These are phyloP conservation scores for Dynastes maya DNA, from an alignment of 2,888 invertebrate species.

Conservation along the genomic window DNA sequence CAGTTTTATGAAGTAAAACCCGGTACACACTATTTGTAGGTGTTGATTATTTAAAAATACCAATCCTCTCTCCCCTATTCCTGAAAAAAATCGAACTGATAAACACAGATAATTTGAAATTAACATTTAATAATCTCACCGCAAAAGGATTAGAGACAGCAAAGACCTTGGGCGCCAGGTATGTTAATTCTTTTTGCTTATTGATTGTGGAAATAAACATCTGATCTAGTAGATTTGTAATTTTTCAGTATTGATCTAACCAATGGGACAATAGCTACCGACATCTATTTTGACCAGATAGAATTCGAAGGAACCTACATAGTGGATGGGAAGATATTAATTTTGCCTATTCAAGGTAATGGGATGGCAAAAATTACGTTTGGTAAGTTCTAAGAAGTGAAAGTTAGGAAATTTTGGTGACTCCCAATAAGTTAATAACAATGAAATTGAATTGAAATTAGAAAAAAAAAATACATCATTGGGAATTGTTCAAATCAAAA, in stretches of 20 bases:
- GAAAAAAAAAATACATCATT: too few species aligned
- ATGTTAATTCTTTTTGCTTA: background rate
- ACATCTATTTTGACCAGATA: constrained; percentile 29
- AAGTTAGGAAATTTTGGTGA: too few species aligned
- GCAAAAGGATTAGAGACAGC: constrained; percentile 43
- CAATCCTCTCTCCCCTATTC: constrained; percentile 34
- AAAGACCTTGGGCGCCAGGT: constrained; percentile 26
- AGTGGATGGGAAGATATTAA: constrained; percentile 51
- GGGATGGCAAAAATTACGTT: constrained; percentile 35
- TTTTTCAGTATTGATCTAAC: constrained; percentile 28
- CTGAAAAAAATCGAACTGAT: constrained; percentile 38
- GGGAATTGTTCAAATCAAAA: too few species aligned
- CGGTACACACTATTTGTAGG: constrained; percentile 13
- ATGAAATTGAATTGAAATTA: too few species aligned
- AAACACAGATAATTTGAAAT: constrained; percentile 41
- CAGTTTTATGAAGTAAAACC: background rate
- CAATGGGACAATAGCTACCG: constrained; percentile 30
- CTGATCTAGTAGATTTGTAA: background rate
- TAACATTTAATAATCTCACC: constrained; percentile 37
- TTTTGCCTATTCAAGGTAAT: constrained; percentile 51
- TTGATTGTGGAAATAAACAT: background rate
- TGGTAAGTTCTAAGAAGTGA: constrained; percentile 15
- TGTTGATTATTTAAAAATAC: constrained; percentile 40
- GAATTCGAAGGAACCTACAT: constrained; percentile 38
- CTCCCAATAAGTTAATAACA: too few species aligned